Percentiles rank a stretch among this genome's conserved stretches.
Conservation (phyloP, 2,888 invertebrate genomes). For the Microctonus brassicae region DNA sequence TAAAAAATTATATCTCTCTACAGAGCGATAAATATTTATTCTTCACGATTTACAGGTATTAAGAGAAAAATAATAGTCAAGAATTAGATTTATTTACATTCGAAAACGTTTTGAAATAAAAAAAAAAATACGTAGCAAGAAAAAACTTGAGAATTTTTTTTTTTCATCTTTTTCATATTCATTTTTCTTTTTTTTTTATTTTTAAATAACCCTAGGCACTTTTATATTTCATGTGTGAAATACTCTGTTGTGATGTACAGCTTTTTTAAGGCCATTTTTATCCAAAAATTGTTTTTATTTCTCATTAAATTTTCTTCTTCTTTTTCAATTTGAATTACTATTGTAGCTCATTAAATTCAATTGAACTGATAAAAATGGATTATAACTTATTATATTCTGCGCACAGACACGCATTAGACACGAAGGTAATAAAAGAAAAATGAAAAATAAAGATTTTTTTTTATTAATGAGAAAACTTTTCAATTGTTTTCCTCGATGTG, state of each 20-base stretch:
- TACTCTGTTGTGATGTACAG: not conserved
- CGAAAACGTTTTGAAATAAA: not conserved
- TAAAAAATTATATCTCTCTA: not conserved
- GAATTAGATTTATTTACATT: not conserved
- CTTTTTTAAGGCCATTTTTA: not conserved
- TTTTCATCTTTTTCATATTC: too few relatives aligned
- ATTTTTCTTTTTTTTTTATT: constrained; percentile 31
- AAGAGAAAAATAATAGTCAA: not conserved
- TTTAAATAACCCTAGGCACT: constrained; percentile 40
- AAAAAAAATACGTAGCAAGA: not conserved
- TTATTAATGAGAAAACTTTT: not conserved
- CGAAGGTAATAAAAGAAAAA: not conserved
- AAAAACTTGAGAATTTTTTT: not conserved
- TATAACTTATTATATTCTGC: too few relatives aligned
- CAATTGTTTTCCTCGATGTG: too few relatives aligned
- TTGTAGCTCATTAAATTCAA: too few relatives aligned
- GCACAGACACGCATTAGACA: not conserved
- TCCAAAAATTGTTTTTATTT: not conserved
- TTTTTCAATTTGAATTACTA: not conserved
- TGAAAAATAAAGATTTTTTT: not conserved
- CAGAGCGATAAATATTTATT: not conserved
- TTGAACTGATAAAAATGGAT: too few relatives aligned
- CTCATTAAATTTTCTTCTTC: not conserved
- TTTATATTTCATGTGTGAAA: constrained; percentile 31
- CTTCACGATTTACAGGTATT: not conserved